Conservation (phyloP, 2,113 vertebrate genomes). For the Coregonus clupeaformis region DNA sequence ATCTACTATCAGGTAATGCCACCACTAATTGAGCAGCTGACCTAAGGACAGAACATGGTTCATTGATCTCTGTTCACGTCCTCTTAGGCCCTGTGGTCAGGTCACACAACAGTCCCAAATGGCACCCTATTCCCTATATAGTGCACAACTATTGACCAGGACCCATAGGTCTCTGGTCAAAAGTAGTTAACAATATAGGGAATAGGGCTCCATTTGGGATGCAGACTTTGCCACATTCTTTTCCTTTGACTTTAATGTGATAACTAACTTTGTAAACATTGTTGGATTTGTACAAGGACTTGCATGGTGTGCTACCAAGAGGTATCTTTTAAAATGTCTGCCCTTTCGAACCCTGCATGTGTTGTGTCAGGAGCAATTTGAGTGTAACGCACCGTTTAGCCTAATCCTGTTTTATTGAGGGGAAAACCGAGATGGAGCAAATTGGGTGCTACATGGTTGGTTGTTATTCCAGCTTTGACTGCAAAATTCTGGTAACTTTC, state of each 20-base stretch:
- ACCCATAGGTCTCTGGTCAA: no score
- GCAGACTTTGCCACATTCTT: not conserved
- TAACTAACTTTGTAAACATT: not conserved
- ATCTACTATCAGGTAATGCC: no score
- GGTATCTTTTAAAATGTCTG: not conserved
- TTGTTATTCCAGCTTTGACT: not conserved
- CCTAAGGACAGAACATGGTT: no score
- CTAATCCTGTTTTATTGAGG: not conserved
- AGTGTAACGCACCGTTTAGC: not conserved
- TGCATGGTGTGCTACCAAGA: not conserved
- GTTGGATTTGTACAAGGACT: not conserved
- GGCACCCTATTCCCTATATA: no score
- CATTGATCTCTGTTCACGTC: no score
- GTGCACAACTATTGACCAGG: no score
- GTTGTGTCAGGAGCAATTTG: not conserved
- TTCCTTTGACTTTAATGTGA: not conserved
- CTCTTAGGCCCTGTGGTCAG: no score
- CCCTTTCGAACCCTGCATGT: not conserved
- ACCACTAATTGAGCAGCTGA: no score
- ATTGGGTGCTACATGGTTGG: not conserved
- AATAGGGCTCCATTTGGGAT: no score
- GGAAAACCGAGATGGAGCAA: not conserved
- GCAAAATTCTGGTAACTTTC: no score
- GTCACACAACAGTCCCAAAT: no score
- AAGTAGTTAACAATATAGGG: no score